Conservation (phyloP, 2,888 invertebrate species). For the Archips crataeganus region DNA sequence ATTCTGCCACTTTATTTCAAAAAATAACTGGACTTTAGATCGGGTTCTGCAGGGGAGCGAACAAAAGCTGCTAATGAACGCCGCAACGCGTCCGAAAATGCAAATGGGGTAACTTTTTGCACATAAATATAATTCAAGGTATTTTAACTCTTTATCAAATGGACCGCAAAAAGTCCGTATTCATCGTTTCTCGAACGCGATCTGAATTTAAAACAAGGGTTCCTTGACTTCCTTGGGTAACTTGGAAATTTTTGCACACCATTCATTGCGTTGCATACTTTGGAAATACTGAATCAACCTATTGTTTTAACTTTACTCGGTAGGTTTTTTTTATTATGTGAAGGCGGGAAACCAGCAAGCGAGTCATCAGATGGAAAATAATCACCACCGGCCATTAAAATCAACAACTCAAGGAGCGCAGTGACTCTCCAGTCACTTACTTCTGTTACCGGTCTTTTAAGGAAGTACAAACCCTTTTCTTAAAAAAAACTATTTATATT, state of each 20-base stretch:
- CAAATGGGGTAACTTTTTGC: constrained; percentile 10
- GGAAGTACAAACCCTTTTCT: too few relatives aligned
- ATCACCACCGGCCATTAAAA: too few relatives aligned
- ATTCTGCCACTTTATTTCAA: too few relatives aligned
- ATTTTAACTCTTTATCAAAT: constrained; percentile 36
- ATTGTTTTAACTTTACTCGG: neutral
- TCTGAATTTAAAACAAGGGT: constrained; percentile 14
- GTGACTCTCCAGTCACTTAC: too few relatives aligned
- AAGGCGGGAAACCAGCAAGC: too few relatives aligned
- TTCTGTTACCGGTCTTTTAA: too few relatives aligned
- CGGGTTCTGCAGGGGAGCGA: neutral
- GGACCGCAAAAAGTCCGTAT: constrained; percentile 35
- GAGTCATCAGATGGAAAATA: too few relatives aligned
- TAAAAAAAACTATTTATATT: too few relatives aligned
- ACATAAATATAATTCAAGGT: constrained; percentile 30
- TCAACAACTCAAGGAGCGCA: too few relatives aligned
- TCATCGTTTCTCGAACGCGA: constrained; percentile 16
- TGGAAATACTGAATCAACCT: neutral
- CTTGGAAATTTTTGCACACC: neutral
- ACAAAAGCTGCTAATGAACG: constrained; percentile 26
- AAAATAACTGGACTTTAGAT: neutral
- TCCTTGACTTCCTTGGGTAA: constrained; percentile 18
- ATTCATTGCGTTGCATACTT: neutral
- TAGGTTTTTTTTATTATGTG: neutral
- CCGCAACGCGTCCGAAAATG: neutral